Evolutionary conservation across 2,113 vertebrate genomes (phyloP).

Genomic region (Chroicocephalus ridibundus): DNA sequence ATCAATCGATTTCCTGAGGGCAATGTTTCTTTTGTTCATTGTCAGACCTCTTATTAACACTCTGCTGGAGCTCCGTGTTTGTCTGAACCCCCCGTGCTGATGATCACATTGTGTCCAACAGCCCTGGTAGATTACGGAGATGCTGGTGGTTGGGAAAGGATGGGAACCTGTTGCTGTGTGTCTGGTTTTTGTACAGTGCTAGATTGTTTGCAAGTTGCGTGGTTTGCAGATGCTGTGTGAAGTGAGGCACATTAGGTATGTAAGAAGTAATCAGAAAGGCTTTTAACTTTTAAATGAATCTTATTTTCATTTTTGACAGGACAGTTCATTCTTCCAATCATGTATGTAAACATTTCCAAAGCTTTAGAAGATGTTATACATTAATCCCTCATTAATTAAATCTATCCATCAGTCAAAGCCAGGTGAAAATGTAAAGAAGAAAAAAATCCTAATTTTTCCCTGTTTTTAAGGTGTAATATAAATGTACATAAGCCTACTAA

Average conservation of each 20-base stretch:
- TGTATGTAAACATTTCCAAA: neutral
- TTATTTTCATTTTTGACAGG: neutral
- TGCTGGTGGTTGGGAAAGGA: neutral
- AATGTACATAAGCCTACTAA: neutral
- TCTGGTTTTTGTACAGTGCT: neutral
- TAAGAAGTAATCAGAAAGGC: neutral
- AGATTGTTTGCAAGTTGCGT: neutral
- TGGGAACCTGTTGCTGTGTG: neutral
- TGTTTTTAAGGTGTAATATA: neutral
- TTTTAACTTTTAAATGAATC: neutral
- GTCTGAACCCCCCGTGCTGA: neutral
- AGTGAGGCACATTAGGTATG: neutral
- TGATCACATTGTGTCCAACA: neutral
- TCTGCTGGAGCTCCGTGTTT: neutral
- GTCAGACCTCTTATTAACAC: conserved; percentile 17
- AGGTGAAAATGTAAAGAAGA: neutral
- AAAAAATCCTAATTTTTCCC: fast-evolving
- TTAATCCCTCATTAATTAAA: neutral
- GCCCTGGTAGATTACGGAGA: neutral
- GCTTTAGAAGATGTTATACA: neutral
- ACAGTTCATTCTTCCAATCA: neutral
- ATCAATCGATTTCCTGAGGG: neutral
- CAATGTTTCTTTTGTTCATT: conserved; percentile 9
- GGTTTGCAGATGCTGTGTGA: conserved; percentile 11
- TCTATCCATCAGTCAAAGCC: neutral